Evolutionary conservation across 2,888 invertebrate genomes (phyloP), one percentile per base, ranked within the genome.

Genomic region (Tipula confusa): DNA sequence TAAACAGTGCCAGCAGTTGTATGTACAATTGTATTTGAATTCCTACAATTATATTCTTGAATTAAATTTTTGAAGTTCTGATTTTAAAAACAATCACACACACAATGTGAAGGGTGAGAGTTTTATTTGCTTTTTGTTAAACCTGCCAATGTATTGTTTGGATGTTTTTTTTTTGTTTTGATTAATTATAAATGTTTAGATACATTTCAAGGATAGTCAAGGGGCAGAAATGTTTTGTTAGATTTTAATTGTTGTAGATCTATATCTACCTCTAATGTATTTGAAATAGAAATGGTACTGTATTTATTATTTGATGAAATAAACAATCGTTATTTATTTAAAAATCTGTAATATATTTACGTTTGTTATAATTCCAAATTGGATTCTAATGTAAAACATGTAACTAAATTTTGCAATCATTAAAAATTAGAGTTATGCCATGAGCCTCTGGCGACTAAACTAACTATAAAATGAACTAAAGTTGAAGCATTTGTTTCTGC

Each of bases 171-270:
- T 38, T 48, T 24, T 64, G 64, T 64, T 24, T 18, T 64, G 24
- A 64, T 64, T 64, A 64, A 64, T 64, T 64, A 64, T 18, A 64
- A 64, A 64, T 64, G 24, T 64, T 64, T 64, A 24, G 64, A 64
- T 64, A 64, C 24, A 3, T 64, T 24, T 64, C 9, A 24, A 2
- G 24, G 64, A 64, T 24, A 24, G 18, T 64, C 24, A n/a, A n/a
- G 64, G 64, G 24, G 18, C 64, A 9, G 64, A 64, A 64, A 64
- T 64, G 64, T 64, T 64, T 64, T 64, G 64, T 24, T 64, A 64
- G 18, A 24, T 48, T 24, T 13, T n/a, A 38, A 43, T 9, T 24
- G 18, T 64, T 64, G 64, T 64, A 24, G n/a, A n/a, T 43, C 9
- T 43, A 43, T 43, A 43, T n/a, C 43, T 43, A n/a, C 3, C n/a